Conservation (phyloP, 1,140 invertebrate genomes). For the Ceratosolen fusciceps region DNA sequence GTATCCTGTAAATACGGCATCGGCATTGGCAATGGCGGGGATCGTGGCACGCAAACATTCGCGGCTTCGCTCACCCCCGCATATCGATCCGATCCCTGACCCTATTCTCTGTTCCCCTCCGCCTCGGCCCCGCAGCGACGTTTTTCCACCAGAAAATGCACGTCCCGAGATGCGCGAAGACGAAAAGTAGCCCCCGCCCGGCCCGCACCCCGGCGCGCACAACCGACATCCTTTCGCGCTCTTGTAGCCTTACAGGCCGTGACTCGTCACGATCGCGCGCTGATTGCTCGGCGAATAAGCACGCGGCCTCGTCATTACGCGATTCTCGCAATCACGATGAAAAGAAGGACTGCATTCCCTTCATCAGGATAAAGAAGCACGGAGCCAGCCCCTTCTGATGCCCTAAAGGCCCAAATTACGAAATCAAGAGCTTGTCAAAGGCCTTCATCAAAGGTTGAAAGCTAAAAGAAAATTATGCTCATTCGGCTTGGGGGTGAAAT, state of each 20-base stretch:
- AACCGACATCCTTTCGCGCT: neutral
- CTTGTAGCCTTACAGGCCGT: neutral
- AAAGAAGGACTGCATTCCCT: no score
- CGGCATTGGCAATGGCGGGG: neutral
- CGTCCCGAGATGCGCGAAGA: conserved; percentile 6
- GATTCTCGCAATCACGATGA: neutral
- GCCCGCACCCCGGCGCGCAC: no score
- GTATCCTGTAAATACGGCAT: neutral
- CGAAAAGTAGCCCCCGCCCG: no score
- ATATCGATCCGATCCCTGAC: conserved; percentile 20
- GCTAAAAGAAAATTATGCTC: no score
- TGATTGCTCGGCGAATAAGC: neutral
- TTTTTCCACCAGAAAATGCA: conserved; percentile 11
- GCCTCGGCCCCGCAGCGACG: neutral
- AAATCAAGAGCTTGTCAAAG: neutral
- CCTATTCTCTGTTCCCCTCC: neutral
- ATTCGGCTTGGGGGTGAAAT: no score
- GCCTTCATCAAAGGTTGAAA: no score
- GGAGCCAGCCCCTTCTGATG: neutral
- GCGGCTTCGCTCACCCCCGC: neutral
- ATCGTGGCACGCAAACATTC: neutral
- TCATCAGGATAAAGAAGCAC: neutral
- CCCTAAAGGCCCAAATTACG: conserved; percentile 40
- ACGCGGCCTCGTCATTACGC: neutral
- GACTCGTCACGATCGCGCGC: neutral